phyloP scores from a whole-genome alignment of 2,888 invertebrate species.

The Chymomyza caudatula region DNA sequence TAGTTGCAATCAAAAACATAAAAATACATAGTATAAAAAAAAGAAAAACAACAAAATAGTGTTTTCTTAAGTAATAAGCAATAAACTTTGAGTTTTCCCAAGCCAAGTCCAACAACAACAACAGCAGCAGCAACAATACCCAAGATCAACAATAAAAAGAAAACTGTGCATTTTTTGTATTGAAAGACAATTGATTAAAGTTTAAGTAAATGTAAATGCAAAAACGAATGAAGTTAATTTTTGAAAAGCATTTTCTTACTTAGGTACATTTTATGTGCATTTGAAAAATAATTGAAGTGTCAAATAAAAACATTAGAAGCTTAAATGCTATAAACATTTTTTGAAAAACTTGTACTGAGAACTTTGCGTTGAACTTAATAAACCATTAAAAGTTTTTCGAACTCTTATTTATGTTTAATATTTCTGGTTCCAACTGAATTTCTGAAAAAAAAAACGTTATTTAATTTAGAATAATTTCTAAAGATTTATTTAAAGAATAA shows the following conservation, averaged over 20 bases:
- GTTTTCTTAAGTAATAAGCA: constrained; percentile 23
- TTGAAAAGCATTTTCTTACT: neutral
- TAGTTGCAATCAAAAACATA: neutral
- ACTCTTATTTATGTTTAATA: too few species aligned
- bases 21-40: constrained; percentile 3
- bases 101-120: constrained; percentile 2
- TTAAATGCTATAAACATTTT: too few species aligned
- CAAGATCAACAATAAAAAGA: constrained; percentile 33
- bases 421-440: too few species aligned
- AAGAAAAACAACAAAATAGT: constrained; percentile 28
- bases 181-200: too few species aligned
- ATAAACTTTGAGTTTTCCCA: neutral
- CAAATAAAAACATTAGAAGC: too few species aligned
- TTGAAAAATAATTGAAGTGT: too few species aligned
- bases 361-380: too few species aligned
- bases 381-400: too few species aligned
- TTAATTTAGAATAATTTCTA: too few species aligned
- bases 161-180: constrained; percentile 2
- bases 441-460: too few species aligned
- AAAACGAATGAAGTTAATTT: constrained; percentile 4
- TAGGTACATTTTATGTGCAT: neutral
- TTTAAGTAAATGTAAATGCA: neutral
- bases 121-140: constrained; percentile 1
- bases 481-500: too few species aligned
- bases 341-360: too few species aligned